phyloP scores from a whole-genome alignment of 2,888 invertebrate species.

The Macaria liturata region DNA sequence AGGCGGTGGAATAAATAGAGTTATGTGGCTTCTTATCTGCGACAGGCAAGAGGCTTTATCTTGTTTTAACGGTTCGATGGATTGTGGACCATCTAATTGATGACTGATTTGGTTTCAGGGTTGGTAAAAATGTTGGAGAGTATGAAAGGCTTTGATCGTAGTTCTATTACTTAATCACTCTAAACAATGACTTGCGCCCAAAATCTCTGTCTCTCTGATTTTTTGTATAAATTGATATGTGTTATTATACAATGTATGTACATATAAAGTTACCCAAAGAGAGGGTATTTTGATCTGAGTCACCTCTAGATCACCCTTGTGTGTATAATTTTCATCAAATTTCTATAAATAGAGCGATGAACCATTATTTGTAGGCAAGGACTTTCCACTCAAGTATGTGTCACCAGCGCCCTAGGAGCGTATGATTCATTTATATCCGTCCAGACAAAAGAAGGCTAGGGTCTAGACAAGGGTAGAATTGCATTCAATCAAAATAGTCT shows the following conservation, averaged over 20 bases:
- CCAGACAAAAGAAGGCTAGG: slow-evolving; percentile 8
- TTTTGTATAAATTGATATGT: too few relatives aligned
- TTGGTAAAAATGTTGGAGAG: too few relatives aligned
- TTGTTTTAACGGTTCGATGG: too few relatives aligned
- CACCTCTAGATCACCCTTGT: slow-evolving; percentile 2
- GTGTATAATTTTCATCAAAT: background rate
- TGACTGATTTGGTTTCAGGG: too few relatives aligned
- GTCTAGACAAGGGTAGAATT: background rate
- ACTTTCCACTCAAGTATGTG: slow-evolving; percentile 27
- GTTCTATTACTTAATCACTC: too few relatives aligned
- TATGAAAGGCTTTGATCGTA: too few relatives aligned
- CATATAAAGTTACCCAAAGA: too few relatives aligned
- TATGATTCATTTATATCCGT: slow-evolving; percentile 43
- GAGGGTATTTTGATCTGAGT: background rate
- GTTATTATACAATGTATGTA: too few relatives aligned
- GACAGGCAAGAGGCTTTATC: slow-evolving; percentile 6
- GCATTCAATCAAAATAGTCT: background rate
- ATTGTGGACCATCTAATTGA: too few relatives aligned
- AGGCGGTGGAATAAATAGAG: slow-evolving; percentile 49
- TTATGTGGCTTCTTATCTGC: slow-evolving; percentile 29
- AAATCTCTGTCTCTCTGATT: too few relatives aligned
- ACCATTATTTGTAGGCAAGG: slow-evolving; percentile 13
- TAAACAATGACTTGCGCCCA: too few relatives aligned
- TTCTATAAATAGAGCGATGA: slow-evolving; percentile 9
- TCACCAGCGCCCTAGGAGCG: slow-evolving; percentile 43